Percentiles rank a stretch among this genome's conserved stretches.
Conservation (phyloP, 2,113 vertebrate species). For the Cinclus mexicanus region DNA sequence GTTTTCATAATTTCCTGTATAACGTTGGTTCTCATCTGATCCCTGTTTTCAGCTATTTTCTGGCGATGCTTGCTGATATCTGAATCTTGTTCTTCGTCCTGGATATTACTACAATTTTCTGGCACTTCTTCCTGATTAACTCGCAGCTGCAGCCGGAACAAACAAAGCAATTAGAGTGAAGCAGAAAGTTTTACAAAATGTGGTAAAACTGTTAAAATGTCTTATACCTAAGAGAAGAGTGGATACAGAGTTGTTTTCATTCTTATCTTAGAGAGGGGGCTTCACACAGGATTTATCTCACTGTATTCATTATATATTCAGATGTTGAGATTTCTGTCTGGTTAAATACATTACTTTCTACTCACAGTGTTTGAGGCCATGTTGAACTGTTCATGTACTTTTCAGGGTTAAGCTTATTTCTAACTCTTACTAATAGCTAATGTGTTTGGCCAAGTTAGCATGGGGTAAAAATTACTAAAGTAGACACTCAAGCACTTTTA, state of each 20-base stretch:
- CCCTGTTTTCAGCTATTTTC: constrained; percentile 84
- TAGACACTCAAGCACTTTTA: background rate
- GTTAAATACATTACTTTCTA: background rate
- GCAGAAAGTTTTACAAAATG: background rate
- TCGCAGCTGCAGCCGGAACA: constrained; percentile 81
- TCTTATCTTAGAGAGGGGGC: background rate
- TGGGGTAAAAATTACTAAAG: background rate
- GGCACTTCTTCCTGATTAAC: constrained; percentile 92
- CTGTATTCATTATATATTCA: background rate
- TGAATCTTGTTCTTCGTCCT: constrained; percentile 77
- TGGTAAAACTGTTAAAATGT: background rate
- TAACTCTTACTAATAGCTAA: background rate
- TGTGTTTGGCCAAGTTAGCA: background rate
- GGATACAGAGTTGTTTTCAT: background rate
- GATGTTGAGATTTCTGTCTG: background rate
- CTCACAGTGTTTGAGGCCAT: background rate
- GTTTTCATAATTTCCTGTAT: constrained; percentile 98
- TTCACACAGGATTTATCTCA: background rate
- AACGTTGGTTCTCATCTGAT: constrained; percentile 97
- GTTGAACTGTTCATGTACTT: background rate
- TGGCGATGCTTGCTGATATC: constrained; percentile 71
- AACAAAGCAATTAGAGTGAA: background rate
- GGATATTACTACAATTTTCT: constrained; percentile 74
- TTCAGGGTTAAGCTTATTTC: background rate
- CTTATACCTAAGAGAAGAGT: background rate